A percentile compares a stretch with the other conserved stretches of the same genome.
phyloP scores from a whole-genome alignment of 2,797 vertebrate species.

The Platalea minor region DNA sequence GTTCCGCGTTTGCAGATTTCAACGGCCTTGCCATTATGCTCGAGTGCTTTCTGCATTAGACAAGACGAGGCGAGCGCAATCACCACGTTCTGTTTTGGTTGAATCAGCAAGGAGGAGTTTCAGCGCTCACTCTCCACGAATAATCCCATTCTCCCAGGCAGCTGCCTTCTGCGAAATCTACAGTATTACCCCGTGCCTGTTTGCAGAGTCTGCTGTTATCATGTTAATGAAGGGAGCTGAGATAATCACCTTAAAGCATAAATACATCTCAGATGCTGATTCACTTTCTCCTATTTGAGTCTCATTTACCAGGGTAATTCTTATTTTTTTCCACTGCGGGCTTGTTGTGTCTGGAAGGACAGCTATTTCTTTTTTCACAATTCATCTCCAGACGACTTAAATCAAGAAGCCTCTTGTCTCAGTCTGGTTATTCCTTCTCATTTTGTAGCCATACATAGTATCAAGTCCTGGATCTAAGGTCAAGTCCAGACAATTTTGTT shows the following conservation, averaged over 20 bases:
- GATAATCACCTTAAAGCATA: constrained; percentile 61
- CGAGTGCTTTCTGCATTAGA: background rate
- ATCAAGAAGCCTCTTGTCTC: background rate
- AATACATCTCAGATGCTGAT: constrained; percentile 39
- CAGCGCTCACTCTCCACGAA: background rate
- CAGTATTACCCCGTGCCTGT: constrained; percentile 1
- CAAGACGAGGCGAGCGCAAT: background rate
- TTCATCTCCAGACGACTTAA: background rate
- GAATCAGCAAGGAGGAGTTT: constrained; percentile 46
- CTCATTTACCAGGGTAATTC: constrained; percentile 4
- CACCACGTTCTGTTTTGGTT: background rate
- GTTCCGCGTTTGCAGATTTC: background rate
- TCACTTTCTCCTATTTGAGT: constrained; percentile 36
- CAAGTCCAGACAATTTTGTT: background rate
- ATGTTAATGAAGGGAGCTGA: constrained; percentile 48
- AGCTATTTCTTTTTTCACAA: background rate
- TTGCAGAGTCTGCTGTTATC: constrained; percentile 39
- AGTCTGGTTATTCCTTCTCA: background rate
- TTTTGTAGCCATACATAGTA: background rate
- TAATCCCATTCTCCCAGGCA: constrained; percentile 50
- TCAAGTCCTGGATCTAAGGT: background rate
- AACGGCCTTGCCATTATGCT: rapidly evolving
- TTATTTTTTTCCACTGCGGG: background rate
- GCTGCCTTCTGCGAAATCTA: constrained; percentile 10
- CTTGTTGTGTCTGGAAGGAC: constrained; percentile 20